Evolutionary conservation across 2,797 vertebrate species (phyloP).

Genomic region (Cirrhinus molitorella): DNA sequence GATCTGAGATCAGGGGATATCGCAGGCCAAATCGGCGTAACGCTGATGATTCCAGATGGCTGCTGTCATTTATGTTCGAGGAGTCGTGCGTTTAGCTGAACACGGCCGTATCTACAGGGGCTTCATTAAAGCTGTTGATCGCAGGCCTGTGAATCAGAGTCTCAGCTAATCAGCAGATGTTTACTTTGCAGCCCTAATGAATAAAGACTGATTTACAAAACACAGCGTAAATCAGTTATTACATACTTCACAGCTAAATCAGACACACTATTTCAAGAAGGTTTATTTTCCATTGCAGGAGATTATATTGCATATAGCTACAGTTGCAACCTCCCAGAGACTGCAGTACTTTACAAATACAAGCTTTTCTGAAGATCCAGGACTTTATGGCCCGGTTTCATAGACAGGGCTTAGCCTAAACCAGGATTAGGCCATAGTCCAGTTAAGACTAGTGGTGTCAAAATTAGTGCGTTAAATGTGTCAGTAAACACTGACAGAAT

Average conservation of each 20-base stretch:
- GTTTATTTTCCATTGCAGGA: not conserved
- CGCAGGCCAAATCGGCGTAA: no score
- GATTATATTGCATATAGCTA: not conserved
- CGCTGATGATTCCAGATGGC: conserved; percentile 71
- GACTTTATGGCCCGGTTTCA: no score
- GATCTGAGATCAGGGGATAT: conserved; percentile 50
- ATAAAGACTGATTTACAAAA: conserved; percentile 40
- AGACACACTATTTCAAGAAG: not conserved
- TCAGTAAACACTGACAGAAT: no score
- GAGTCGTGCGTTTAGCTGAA: conserved; percentile 60
- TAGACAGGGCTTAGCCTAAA: no score
- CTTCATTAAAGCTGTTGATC: conserved; percentile 74
- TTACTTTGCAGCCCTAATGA: conserved; percentile 50
- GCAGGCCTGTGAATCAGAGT: conserved; percentile 67
- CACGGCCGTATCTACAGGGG: conserved; percentile 70
- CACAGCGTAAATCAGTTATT: conserved; percentile 20
- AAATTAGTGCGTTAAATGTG: no score
- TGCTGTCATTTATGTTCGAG: conserved; percentile 65
- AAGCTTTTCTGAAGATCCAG: no score
- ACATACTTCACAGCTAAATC: not conserved
- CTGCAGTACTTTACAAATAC: no score
- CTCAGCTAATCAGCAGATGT: conserved; percentile 62
- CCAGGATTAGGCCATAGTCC: no score
- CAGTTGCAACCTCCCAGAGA: no score
- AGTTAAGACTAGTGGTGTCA: no score